Percentiles rank a stretch among this genome's conserved stretches.
These are phyloP conservation scores for Fringilla coelebs DNA, from an alignment of 2,797 vertebrate species.

Conservation along the genomic window DNA sequence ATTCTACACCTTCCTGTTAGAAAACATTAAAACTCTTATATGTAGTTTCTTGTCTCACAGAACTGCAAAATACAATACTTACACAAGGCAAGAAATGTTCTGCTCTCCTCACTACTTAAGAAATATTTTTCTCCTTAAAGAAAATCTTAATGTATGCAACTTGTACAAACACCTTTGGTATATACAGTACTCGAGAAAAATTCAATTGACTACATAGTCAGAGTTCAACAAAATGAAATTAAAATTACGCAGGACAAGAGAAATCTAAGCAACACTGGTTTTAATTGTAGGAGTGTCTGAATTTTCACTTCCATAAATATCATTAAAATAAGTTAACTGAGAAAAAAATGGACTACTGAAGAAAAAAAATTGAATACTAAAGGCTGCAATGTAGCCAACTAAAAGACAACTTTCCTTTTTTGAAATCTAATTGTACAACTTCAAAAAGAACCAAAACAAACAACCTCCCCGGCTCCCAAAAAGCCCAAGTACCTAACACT, in stretches of 20 bases:
- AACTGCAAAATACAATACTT: not conserved
- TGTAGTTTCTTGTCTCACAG: not conserved
- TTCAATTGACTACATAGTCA: not conserved
- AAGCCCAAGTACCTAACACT: fast-evolving
- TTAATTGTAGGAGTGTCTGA: not conserved
- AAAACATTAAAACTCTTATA: not conserved
- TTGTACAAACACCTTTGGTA: not conserved
- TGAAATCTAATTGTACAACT: not conserved
- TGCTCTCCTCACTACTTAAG: not conserved
- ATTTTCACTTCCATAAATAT: not conserved
- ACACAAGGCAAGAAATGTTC: not conserved
- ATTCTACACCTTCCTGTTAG: not conserved
- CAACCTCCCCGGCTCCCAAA: fast-evolving
- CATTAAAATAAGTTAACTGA: not conserved
- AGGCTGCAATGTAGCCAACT: not conserved
- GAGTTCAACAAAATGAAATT: not conserved
- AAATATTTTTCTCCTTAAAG: not conserved
- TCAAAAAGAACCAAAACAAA: not conserved
- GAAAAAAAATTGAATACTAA: not conserved
- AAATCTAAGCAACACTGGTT: not conserved
- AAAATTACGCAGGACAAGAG: not conserved
- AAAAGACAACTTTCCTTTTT: not conserved
- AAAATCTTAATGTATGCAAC: not conserved
- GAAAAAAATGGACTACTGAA: not conserved
- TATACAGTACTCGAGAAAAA: not conserved